Evolutionary conservation across 1,140 invertebrate species (phyloP).

Genomic region (Eurosta solidaginis): DNA sequence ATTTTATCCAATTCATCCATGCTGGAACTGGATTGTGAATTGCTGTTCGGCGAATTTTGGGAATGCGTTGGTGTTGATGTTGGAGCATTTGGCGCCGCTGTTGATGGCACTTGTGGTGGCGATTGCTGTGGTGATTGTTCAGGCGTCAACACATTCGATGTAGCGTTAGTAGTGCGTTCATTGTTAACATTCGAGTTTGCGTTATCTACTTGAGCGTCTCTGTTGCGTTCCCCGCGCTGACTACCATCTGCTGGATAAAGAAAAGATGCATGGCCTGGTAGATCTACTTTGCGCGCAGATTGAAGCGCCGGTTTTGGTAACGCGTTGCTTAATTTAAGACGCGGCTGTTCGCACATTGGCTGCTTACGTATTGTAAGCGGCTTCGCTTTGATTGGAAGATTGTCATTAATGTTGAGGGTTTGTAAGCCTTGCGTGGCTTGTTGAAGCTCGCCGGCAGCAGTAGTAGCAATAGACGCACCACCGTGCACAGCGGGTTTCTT

Average conservation of each 20-base stretch:
- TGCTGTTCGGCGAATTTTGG: constrained; percentile 47
- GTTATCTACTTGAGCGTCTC: not conserved
- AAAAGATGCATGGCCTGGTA: constrained; percentile 79
- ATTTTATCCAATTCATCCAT: constrained; percentile 50
- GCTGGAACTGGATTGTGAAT: constrained; percentile 42
- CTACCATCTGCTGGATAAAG: constrained; percentile 64
- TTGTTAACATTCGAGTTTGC: not conserved
- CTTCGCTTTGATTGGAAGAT: constrained; percentile 72
- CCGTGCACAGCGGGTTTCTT: constrained; percentile 34
- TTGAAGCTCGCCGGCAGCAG: constrained; percentile 38
- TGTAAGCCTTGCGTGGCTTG: constrained; percentile 58
- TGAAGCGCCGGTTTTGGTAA: constrained; percentile 35
- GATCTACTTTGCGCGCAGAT: constrained; percentile 55
- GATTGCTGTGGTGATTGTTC: constrained; percentile 26
- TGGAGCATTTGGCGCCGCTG: constrained; percentile 29
- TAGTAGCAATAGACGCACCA: constrained; percentile 47
- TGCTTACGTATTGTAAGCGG: constrained; percentile 80
- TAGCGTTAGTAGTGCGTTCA: not conserved
- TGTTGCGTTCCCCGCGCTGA: not conserved
- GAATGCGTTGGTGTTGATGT: not conserved
- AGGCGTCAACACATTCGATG: not conserved
- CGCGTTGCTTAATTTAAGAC: constrained; percentile 68
- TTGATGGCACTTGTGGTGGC: constrained; percentile 32
- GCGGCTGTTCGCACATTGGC: constrained; percentile 74
- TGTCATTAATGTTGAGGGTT: constrained; percentile 62